Evolutionary conservation across 1,140 invertebrate species (phyloP).

Genomic region (Drosophila guanche): DNA sequence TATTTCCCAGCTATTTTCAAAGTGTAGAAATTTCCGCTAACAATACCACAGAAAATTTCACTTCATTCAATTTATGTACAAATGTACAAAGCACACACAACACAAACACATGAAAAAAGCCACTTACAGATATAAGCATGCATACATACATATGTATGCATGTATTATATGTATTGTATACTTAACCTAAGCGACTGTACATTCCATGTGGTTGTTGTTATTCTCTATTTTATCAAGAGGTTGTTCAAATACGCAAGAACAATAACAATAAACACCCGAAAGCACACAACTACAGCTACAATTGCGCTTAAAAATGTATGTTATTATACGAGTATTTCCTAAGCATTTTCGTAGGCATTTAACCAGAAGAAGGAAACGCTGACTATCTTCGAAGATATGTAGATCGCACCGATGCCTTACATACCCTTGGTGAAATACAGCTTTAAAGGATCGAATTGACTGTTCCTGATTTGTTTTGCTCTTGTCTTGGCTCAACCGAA

Average conservation of each 20-base stretch:
- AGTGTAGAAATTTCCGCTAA: constrained; percentile 49
- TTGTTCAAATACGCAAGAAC: constrained; percentile 71
- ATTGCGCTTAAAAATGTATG: constrained; percentile 11
- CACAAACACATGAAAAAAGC: constrained; percentile 6
- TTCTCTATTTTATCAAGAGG: constrained; percentile 68
- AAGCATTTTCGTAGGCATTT: constrained; percentile 40
- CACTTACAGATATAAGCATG: constrained; percentile 18
- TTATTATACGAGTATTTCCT: constrained; percentile 24
- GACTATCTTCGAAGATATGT: too few species aligned
- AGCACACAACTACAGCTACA: constrained; percentile 21
- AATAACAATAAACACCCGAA: constrained; percentile 63
- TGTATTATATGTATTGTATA: constrained; percentile 17
- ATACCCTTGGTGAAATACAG: too few species aligned
- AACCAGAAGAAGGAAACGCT: constrained; percentile 21
- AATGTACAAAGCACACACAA: constrained; percentile 21
- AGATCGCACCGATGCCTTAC: too few species aligned
- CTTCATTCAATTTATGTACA: constrained; percentile 59
- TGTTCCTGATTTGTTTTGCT: too few species aligned
- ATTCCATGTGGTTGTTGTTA: constrained; percentile 30
- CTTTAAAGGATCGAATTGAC: too few species aligned
- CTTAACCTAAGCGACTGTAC: constrained; percentile 34
- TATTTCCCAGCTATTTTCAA: constrained; percentile 13
- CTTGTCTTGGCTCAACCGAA: too few species aligned
- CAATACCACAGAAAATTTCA: constrained; percentile 52
- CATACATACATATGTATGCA: constrained; percentile 23